Percentiles rank a stretch among this genome's conserved stretches.
Conservation (phyloP, 2,797 vertebrate genomes). For the Hafferia zeledoni region DNA sequence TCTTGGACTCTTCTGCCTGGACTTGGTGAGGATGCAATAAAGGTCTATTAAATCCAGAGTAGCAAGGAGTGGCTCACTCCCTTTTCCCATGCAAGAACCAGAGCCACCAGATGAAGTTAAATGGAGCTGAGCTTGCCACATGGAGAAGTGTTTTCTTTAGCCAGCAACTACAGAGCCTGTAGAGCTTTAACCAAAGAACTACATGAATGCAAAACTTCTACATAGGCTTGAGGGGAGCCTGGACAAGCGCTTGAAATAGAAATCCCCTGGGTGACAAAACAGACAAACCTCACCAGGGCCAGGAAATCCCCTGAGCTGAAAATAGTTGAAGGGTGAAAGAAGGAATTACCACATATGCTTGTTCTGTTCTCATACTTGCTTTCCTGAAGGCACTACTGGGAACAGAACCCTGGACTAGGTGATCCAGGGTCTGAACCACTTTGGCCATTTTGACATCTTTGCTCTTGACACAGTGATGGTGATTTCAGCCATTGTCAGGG, state of each 20-base stretch:
- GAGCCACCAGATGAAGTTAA: neutral
- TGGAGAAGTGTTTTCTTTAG: neutral
- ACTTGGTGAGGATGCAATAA: neutral
- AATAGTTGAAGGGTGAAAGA: neutral
- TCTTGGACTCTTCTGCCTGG: neutral
- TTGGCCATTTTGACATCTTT: neutral
- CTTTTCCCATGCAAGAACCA: neutral
- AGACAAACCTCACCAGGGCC: neutral
- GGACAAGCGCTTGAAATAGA: neutral
- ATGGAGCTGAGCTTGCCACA: neutral
- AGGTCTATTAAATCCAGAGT: neutral
- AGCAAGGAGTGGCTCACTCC: neutral
- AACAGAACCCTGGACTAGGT: neutral
- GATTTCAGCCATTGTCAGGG: no score
- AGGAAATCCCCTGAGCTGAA: slow-evolving; percentile 26
- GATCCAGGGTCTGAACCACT: neutral
- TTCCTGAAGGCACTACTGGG: neutral
- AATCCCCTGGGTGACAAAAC: neutral
- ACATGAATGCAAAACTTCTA: neutral
- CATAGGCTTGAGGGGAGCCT: neutral
- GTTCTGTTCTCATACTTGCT: neutral
- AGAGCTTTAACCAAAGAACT: neutral
- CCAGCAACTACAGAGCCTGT: neutral
- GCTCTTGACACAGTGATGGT: no score
- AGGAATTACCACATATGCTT: neutral